These are phyloP conservation scores for Himalopsyche kuldschensis DNA, from an alignment of 2,888 invertebrate genomes.

Conservation along the genomic window DNA sequence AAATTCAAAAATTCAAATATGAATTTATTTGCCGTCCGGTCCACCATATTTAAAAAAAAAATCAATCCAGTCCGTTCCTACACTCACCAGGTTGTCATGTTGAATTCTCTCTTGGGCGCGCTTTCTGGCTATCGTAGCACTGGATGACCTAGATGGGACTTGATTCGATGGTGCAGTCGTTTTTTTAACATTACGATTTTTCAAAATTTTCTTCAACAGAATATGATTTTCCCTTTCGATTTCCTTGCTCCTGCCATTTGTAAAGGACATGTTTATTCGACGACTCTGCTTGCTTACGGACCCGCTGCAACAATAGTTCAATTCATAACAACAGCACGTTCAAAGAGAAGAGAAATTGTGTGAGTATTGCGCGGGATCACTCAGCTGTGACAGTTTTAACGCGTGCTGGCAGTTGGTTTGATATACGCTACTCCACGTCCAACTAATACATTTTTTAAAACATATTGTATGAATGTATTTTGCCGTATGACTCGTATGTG, in stretches of 20 bases:
- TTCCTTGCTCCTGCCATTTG: conserved; percentile 62
- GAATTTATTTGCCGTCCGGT: no score
- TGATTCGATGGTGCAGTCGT: conserved; percentile 41
- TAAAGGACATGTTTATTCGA: conserved; percentile 59
- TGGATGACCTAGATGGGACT: conserved; percentile 45
- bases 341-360: no score
- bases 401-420: no score
- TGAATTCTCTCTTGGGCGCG: conserved; percentile 61
- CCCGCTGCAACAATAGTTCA: not conserved
- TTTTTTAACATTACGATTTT: conserved; percentile 47
- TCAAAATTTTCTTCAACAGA: conserved; percentile 60
- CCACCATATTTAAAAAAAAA: no score
- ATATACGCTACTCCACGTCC: no score
- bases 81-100: conserved; percentile 60
- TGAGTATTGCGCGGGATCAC: no score
- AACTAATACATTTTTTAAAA: no score
- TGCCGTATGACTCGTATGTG: no score
- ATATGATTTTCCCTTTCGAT: conserved; percentile 65
- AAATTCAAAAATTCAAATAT: no score
- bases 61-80: no score
- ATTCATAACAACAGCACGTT: not conserved
- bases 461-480: no score
- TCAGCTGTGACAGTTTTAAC: no score
- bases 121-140: conserved; percentile 58
- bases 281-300: conserved; percentile 46